Evolutionary conservation across 2,113 vertebrate species (phyloP).

Genomic region (Hiodon tergisus): DNA sequence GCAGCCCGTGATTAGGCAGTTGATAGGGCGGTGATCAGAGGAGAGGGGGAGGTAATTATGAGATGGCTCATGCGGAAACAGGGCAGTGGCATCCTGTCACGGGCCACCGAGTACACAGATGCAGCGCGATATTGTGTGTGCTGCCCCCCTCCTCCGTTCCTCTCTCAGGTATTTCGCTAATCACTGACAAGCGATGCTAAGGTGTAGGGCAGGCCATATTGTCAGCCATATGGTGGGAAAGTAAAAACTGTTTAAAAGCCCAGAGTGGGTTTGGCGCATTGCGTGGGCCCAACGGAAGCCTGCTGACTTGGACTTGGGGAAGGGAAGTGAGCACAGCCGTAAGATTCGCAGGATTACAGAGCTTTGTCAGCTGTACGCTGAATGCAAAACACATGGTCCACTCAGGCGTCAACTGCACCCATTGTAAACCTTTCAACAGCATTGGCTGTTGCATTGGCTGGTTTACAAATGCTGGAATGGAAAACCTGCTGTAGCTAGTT

Average conservation of each 20-base stretch:
- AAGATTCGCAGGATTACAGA: neutral
- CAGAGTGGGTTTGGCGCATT: conserved; percentile 31
- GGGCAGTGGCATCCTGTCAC: conserved; percentile 63
- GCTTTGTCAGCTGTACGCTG: too few relatives aligned
- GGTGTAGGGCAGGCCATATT: conserved; percentile 55
- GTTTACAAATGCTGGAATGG: too few relatives aligned
- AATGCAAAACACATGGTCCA: too few relatives aligned
- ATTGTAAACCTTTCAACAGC: too few relatives aligned
- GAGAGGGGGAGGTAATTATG: conserved; percentile 74
- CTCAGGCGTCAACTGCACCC: too few relatives aligned
- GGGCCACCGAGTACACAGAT: conserved; percentile 64
- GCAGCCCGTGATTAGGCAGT: conserved; percentile 64
- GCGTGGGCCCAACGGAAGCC: conserved; percentile 36
- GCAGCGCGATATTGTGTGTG: conserved; percentile 40
- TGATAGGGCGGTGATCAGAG: conserved; percentile 59
- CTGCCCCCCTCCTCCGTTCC: conserved; percentile 11
- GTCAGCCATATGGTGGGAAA: conserved; percentile 54
- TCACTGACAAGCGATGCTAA: conserved; percentile 60
- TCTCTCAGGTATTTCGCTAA: conserved; percentile 52
- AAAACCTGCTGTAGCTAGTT: too few relatives aligned
- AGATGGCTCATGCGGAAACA: conserved; percentile 72
- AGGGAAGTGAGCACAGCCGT: conserved; percentile 21
- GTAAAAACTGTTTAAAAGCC: conserved; percentile 58
- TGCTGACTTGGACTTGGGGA: conserved; percentile 42
- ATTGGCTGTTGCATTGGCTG: too few relatives aligned